Base-by-base conservation (phyloP, 2,797 vertebrate species). In the Chelon labrosus region DNA sequence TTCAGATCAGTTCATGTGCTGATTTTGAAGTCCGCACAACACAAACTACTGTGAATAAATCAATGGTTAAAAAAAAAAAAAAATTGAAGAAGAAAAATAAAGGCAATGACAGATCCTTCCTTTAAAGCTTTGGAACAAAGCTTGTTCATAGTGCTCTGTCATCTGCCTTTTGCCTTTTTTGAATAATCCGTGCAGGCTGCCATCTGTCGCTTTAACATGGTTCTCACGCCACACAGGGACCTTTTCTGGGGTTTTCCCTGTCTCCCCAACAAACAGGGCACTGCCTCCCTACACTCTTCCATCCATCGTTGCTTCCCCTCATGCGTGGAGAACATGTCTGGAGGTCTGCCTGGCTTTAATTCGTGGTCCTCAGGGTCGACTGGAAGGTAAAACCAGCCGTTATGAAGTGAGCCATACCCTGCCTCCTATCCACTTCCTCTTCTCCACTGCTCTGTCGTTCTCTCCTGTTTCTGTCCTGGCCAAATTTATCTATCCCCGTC, bases 141-240 rank as follows among this genome's bases (percentile, higher is more conserved):
- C 27, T 1, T 42, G 51, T 44, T 61, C 67, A 19, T 17, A 56
- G 20, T 56, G 66, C 51, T 77, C 63, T 27, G 61, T 72, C 73
- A 39, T 80, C 77, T 68, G 62, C 35, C 59, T 66, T 68, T 73
- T 20, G 73, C 73, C 65, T 76, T 74, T 49, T 79, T 57, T 63
- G 25, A 67, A 54, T 80, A 62, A 77, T 75, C 78, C 68, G 82
- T 25, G 37, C 53, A 63, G 44, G 59, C 83, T 79, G 53, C 84
- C 84, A 74, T 86, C 57, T 89, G 80, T 53, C 67, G 62, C 67
- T 80, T 57, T 46, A 31, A 73, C 81, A 75, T 64, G 79, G 75
- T 91, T 92, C 90, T 90, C 91, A 90, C 88, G 90, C 73, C 86
- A 91, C 80, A 55, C 70, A 12, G 78, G 64, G 82, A 91, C 89